These are phyloP conservation scores for Tipula confusa DNA, from an alignment of 2,888 invertebrate species.

Conservation along the genomic window DNA sequence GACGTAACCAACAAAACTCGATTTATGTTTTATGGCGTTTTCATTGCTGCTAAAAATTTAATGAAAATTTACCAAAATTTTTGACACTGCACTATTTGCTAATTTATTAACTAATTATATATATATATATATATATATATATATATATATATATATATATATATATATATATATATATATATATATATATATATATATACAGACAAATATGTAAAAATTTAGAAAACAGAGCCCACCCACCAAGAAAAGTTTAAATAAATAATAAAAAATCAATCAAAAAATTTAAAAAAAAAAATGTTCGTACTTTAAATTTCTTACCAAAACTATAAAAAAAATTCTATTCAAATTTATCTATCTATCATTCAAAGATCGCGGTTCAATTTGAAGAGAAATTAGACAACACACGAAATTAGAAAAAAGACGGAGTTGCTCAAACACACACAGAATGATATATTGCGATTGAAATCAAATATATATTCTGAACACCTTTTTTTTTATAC, in stretches of 20 bases:
- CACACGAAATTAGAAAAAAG: neutral
- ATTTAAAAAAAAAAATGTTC: neutral
- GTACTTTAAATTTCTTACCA: neutral
- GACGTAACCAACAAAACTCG: conserved; percentile 12
- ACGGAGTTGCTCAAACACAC: conserved; percentile 9
- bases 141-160: too few species aligned
- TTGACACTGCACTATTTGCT: neutral
- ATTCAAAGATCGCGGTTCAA: conserved; percentile 9
- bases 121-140: too few species aligned
- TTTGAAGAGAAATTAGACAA: conserved; percentile 16
- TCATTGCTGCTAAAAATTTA: neutral
- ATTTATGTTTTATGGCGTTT: neutral
- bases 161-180: too few species aligned
- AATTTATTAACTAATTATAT: neutral
- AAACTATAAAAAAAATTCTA: neutral
- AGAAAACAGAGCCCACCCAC: neutral
- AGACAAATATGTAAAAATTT: neutral
- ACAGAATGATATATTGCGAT: neutral
- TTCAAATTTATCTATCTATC: conserved; percentile 12
- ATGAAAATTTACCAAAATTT: neutral
- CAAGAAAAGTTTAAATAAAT: neutral
- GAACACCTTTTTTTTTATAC: neutral
- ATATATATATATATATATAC: too few species aligned
- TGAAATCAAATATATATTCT: conserved; percentile 20
- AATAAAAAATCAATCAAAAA: conserved; percentile 20